Conservation (phyloP, 1,140 invertebrate species). For the Uloborus diversus region DNA sequence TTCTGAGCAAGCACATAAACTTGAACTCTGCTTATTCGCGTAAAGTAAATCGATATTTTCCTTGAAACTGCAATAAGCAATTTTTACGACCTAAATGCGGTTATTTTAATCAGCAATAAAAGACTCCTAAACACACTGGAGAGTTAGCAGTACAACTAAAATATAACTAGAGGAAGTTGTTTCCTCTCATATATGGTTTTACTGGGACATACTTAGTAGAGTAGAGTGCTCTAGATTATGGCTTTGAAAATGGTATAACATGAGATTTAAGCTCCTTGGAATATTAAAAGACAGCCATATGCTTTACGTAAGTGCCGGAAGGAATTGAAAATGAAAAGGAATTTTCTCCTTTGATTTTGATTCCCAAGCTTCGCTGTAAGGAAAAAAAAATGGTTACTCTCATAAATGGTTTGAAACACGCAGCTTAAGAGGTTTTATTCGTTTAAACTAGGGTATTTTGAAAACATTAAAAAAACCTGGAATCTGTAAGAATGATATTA, state of each 20-base stretch:
- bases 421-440: no score
- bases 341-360: no score
- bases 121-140: slow-evolving; percentile 8
- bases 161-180: slow-evolving; percentile 16
- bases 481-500: no score
- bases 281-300: not conserved
- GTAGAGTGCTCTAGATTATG: not conserved
- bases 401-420: no score
- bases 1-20: slow-evolving; percentile 29
- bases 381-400: no score
- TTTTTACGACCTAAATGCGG: slow-evolving; percentile 34
- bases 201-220: not conserved
- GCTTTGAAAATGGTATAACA: slow-evolving; percentile 15
- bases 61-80: not conserved
- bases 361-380: no score
- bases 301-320: no score
- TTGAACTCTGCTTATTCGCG: not conserved
- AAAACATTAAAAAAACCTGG: no score
- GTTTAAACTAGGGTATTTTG: no score
- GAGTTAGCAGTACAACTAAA: slow-evolving; percentile 1
- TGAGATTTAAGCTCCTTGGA: not conserved
- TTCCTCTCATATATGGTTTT: not conserved
- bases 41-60: slow-evolving; percentile 23
- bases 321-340: no score
- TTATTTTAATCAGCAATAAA: slow-evolving; percentile 51